phyloP scores from a whole-genome alignment of 2,797 vertebrate genomes.

The Gymnocypris eckloni region DNA sequence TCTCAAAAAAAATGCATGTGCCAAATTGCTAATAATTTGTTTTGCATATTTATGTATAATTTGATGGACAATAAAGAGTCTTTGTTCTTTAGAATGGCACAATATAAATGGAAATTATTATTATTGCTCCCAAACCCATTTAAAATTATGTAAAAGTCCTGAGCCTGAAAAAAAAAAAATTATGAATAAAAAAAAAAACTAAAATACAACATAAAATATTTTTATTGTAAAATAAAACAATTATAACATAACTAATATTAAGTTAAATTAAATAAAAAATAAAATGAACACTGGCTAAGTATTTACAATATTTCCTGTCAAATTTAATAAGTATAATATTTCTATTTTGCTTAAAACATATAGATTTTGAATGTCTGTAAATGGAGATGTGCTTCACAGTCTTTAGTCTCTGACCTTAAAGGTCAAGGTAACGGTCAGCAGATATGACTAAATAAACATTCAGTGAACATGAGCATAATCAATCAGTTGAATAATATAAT shows the following conservation, averaged over 20 bases:
- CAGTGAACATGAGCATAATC: conserved; percentile 30
- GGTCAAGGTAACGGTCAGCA: not conserved
- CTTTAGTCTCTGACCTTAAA: conserved; percentile 13
- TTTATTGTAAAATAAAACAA: not conserved
- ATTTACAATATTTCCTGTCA: not conserved
- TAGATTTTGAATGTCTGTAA: not conserved
- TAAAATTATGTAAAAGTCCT: not conserved
- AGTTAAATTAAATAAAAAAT: not conserved
- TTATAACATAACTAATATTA: not conserved
- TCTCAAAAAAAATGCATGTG: not conserved
- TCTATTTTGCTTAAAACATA: not conserved
- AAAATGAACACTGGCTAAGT: not conserved
- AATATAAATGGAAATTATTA: not conserved
- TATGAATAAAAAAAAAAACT: not conserved
- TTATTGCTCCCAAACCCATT: not conserved
- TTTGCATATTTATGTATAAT: not conserved
- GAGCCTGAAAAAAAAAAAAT: no score
- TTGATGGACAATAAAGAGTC: not conserved
- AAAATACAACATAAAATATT: not conserved
- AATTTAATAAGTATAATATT: not conserved
- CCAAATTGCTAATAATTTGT: not conserved
- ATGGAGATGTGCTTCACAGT: no score
- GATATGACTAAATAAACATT: conserved; percentile 7
- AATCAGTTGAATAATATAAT: conserved; percentile 39
- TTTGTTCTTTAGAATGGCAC: not conserved